Evolutionary conservation across 2,113 vertebrate genomes (phyloP).

Genomic region (Phoxinus phoxinus): DNA sequence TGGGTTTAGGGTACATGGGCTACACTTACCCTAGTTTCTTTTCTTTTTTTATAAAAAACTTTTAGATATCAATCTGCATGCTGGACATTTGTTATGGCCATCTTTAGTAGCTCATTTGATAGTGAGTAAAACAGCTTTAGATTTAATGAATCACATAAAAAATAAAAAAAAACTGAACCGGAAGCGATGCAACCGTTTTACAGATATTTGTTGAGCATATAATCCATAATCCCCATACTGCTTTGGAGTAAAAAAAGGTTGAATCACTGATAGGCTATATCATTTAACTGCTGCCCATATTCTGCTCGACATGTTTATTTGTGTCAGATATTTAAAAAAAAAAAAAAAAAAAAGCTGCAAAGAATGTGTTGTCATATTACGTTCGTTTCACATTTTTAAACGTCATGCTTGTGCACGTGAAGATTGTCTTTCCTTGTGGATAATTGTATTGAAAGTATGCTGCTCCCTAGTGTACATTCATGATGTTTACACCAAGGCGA

Average conservation of each 20-base stretch:
- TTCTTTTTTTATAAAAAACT: too few species aligned
- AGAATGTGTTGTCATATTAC: not conserved
- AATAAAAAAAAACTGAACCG: too few species aligned
- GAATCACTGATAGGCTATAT: not conserved
- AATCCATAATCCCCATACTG: too few species aligned
- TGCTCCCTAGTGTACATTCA: conserved; percentile 9
- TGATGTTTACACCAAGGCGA: not conserved
- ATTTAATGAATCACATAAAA: too few species aligned
- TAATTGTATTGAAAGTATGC: not conserved
- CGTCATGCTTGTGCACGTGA: not conserved
- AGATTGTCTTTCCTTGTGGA: not conserved
- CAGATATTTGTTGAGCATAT: too few species aligned
- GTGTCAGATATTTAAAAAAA: not conserved
- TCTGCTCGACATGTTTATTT: not conserved
- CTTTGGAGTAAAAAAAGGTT: not conserved
- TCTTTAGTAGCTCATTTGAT: too few species aligned
- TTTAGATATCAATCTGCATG: too few species aligned
- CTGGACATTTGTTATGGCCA: too few species aligned
- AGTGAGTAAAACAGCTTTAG: too few species aligned
- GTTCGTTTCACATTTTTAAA: not conserved
- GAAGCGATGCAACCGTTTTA: too few species aligned
- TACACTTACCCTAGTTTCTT: too few species aligned
- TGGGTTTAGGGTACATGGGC: too few species aligned
- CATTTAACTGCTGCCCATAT: not conserved
- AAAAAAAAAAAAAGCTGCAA: not conserved